Conservation (phyloP, 2,797 vertebrate species). For the Gambelia wislizenii region DNA sequence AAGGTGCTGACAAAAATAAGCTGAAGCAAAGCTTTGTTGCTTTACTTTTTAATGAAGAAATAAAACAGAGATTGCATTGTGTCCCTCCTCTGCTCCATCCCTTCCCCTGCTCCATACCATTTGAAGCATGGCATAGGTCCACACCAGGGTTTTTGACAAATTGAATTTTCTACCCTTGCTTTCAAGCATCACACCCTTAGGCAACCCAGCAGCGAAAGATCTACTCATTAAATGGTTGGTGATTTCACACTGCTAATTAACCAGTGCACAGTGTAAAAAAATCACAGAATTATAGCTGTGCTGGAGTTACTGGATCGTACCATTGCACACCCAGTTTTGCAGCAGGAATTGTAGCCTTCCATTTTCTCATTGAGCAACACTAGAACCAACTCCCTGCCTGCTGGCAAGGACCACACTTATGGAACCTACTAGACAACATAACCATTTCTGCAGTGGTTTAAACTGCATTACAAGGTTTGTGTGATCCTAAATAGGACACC, state of each 20-base stretch:
- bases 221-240: neutral
- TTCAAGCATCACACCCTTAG: neutral
- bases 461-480: too few species aligned
- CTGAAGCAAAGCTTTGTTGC: conserved; percentile 46
- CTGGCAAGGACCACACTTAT: too few species aligned
- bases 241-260: neutral
- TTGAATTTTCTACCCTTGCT: neutral
- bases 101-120: neutral
- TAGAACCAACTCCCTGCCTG: too few species aligned
- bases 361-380: too few species aligned
- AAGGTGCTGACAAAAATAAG: conserved; percentile 49
- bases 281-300: too few species aligned
- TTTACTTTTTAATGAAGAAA: conserved; percentile 44
- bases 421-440: too few species aligned
- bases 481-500: too few species aligned
- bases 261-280: neutral
- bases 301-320: too few species aligned
- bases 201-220: neutral
- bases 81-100: too few species aligned
- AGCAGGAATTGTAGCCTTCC: too few species aligned
- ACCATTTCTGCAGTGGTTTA: too few species aligned
- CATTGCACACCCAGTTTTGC: too few species aligned
- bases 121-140: neutral
- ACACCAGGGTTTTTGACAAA: conserved; percentile 29
- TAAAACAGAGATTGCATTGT: conserved; percentile 28